A percentile compares a stretch with the other conserved stretches of the same genome.
Evolutionary conservation across 2,797 vertebrate species (phyloP).

Genomic region (Cirrhinus mrigala): DNA sequence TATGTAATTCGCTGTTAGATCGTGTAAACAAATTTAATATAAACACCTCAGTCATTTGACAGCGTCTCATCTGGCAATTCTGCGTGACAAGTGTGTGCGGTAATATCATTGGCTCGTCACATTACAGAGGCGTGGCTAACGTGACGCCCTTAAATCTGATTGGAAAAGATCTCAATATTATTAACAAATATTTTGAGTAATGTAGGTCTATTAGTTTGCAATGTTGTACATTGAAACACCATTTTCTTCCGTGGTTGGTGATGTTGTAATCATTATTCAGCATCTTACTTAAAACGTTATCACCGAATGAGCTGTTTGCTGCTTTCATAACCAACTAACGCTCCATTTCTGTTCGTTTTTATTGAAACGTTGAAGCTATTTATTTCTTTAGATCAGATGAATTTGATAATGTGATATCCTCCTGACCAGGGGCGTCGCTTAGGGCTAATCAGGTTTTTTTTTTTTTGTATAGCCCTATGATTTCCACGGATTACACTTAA

Average conservation of each 20-base stretch:
- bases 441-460: no score
- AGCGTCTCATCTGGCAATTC: neutral
- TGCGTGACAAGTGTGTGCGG: neutral
- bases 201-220: neutral
- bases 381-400: neutral
- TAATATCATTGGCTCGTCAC: slow-evolving; percentile 19
- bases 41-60: neutral
- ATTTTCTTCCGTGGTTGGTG: neutral
- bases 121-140: neutral
- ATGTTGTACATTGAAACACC: neutral
- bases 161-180: neutral
- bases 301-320: neutral
- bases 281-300: neutral
- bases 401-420: neutral
- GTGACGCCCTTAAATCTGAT: slow-evolving; percentile 6
- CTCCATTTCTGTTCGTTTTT: neutral
- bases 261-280: neutral
- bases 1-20: neutral
- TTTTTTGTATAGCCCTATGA: no score
- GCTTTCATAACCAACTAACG: neutral
- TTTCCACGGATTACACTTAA: no score
- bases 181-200: neutral
- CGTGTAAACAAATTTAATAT: neutral
- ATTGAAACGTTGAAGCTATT: neutral
- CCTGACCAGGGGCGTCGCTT: no score